Percentiles rank a stretch among this genome's conserved stretches.
phyloP scores from a whole-genome alignment of 2,888 invertebrate genomes.

The Drosophila maculinotata region DNA sequence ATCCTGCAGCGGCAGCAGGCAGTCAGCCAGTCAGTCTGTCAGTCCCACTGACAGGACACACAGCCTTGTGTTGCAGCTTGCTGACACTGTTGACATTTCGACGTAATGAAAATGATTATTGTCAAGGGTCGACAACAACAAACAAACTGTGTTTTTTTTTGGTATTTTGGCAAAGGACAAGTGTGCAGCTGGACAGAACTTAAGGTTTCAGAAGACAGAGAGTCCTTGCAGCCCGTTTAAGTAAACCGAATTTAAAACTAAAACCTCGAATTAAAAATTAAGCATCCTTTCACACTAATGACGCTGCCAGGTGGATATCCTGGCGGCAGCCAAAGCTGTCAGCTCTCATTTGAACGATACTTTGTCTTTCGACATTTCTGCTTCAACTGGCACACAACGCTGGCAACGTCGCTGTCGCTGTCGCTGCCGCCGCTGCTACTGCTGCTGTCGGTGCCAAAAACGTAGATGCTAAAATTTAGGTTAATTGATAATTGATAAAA shows the following conservation, averaged over 20 bases:
- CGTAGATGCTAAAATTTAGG: constrained; percentile 73
- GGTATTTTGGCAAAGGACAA: constrained; percentile 12
- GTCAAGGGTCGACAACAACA: constrained; percentile 59
- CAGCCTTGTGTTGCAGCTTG: constrained; percentile 41
- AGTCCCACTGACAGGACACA: constrained; percentile 3
- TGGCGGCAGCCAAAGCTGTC: constrained; percentile 55
- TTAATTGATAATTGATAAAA: constrained; percentile 81
- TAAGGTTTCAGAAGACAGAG: constrained; percentile 2
- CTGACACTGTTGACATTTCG: constrained; percentile 71
- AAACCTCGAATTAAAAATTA: constrained; percentile 52
- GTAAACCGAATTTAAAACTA: too few species aligned
- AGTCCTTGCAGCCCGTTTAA: too few species aligned
- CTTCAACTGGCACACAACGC: constrained; percentile 62
- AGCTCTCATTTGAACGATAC: constrained; percentile 61
- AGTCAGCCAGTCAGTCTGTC: too few species aligned
- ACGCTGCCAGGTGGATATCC: constrained; percentile 18
- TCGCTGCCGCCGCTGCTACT: constrained; percentile 9
- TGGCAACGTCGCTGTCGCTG: constrained; percentile 28
- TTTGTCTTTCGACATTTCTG: constrained; percentile 70
- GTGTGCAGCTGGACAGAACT: constrained; percentile 5
- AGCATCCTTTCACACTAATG: constrained; percentile 68
- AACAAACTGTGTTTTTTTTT: constrained; percentile 24
- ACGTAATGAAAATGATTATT: constrained; percentile 75
- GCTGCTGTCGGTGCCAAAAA: constrained; percentile 72
- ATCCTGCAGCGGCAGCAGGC: constrained; percentile 42